phyloP scores from a whole-genome alignment of 2,888 invertebrate genomes.

The Bursaphelenchus okinawaensis region DNA sequence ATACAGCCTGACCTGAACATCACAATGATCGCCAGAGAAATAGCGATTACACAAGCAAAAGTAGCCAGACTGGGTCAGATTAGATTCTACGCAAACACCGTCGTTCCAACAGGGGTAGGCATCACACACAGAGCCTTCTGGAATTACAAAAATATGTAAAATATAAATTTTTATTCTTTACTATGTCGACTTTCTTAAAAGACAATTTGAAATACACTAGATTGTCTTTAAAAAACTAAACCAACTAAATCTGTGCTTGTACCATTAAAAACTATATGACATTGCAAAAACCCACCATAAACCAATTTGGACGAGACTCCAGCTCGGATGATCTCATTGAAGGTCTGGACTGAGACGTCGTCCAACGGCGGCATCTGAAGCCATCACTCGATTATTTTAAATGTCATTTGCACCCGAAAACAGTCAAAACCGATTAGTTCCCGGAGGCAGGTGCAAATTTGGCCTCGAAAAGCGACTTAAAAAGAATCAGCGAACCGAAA shows the following conservation, averaged over 20 bases:
- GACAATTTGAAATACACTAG: no score
- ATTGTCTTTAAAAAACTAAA: no score
- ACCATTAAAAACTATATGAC: not conserved
- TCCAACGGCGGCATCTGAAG: conserved; percentile 20
- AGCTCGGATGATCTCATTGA: conserved; percentile 31
- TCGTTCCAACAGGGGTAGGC: conserved; percentile 34
- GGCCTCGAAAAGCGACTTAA: not conserved
- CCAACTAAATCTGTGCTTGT: no score
- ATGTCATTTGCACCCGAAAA: no score
- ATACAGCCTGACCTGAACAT: conserved; percentile 17
- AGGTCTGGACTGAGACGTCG: conserved; percentile 23
- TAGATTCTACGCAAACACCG: conserved; percentile 26
- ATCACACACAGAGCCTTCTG: conserved; percentile 28
- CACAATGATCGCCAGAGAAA: conserved; percentile 24
- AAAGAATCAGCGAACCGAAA: not conserved
- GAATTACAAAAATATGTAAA: conserved; percentile 13
- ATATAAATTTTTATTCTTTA: no score
- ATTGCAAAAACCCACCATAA: conserved; percentile 19
- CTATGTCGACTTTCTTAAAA: no score
- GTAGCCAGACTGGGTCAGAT: conserved; percentile 21
- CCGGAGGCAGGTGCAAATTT: not conserved
- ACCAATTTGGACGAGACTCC: conserved; percentile 29
- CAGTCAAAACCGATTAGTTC: not conserved
- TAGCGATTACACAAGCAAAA: conserved; percentile 20
- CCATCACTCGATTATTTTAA: no score